Percentiles rank a stretch among this genome's conserved stretches.
Conservation (phyloP, 2,797 vertebrate species). For the Bryconaethiops microstoma region DNA sequence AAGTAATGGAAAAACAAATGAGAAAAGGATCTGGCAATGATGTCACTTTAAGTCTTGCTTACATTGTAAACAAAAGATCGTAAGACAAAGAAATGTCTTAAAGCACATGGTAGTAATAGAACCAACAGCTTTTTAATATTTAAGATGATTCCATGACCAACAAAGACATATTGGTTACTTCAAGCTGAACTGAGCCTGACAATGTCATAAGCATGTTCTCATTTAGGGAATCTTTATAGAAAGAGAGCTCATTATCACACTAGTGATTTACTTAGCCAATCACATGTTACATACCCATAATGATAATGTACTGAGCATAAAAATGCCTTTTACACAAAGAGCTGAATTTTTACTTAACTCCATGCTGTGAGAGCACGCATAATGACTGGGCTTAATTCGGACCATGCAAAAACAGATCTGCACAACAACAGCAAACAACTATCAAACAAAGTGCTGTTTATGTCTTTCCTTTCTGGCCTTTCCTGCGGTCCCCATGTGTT, state of each 20-base stretch:
- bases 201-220: background rate
- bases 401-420: background rate
- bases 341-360: slow-evolving; percentile 1
- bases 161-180: background rate
- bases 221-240: background rate
- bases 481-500: slow-evolving; percentile 29
- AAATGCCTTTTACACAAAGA: background rate
- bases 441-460: slow-evolving; percentile 6
- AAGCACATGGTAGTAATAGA: background rate
- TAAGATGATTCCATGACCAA: background rate
- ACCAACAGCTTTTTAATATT: background rate
- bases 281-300: slow-evolving; percentile 6
- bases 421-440: slow-evolving; percentile 4
- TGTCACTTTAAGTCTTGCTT: background rate
- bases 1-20: slow-evolving; percentile 4
- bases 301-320: background rate
- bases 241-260: background rate
- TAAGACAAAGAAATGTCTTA: background rate
- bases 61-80: background rate
- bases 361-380: slow-evolving; percentile 1
- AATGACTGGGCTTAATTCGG: slow-evolving; percentile 3
- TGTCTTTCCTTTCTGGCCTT: background rate
- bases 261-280: background rate
- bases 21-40: background rate
- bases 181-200: background rate